Conservation (phyloP, 2,797 vertebrate species). For the Telmatherina bonti region DNA sequence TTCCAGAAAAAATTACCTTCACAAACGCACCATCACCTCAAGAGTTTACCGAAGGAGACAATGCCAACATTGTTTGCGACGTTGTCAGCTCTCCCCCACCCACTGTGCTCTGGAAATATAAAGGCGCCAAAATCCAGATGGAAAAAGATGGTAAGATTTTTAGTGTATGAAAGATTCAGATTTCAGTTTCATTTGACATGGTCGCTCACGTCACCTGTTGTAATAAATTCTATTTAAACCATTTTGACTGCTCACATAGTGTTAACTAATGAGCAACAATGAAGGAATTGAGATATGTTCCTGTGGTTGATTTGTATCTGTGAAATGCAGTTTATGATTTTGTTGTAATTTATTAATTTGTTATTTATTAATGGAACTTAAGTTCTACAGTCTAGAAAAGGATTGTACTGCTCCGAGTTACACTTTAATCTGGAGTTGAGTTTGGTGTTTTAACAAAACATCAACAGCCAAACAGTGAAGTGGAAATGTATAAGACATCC, state of each 20-base stretch:
- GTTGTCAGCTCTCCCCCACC: constrained; percentile 93
- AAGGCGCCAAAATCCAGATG: constrained; percentile 89
- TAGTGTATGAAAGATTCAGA: neutral
- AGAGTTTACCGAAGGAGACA: constrained; percentile 95
- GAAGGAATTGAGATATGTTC: neutral
- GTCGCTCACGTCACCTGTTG: constrained; percentile 1
- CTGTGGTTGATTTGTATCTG: too few species aligned
- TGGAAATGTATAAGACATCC: neutral
- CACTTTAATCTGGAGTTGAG: too few species aligned
- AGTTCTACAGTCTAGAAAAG: neutral
- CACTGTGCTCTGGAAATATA: constrained; percentile 96
- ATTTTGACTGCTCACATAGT: neutral
- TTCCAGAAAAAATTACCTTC: constrained; percentile 96
- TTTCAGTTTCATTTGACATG: constrained; percentile 13
- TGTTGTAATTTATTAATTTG: too few species aligned
- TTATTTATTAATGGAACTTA: neutral
- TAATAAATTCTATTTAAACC: neutral
- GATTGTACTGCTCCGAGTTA: too few species aligned
- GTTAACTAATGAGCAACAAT: neutral
- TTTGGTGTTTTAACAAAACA: constrained; percentile 3
- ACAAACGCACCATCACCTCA: constrained; percentile 94
- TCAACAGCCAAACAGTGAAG: neutral
- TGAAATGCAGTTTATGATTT: too few species aligned
- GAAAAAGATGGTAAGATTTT: constrained; percentile 93
- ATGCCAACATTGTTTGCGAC: constrained; percentile 92